Base-by-base conservation (phyloP, 2,888 invertebrate species). In the Dastarcus helophoroides region DNA sequence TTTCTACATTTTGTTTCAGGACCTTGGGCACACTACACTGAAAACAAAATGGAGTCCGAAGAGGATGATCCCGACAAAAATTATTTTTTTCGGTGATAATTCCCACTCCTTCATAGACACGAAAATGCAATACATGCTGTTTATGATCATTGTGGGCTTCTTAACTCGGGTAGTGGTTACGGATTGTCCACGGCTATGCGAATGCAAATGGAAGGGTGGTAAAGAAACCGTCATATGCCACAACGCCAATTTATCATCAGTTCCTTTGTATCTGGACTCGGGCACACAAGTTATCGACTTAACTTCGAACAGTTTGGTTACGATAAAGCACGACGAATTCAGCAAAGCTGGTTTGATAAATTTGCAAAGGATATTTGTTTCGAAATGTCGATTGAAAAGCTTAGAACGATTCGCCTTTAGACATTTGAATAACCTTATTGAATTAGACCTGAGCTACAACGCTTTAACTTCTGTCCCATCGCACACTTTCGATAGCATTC, bases 131-230 rank as follows among this genome's bases (percentile, higher is more conserved):
- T 14, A 27, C 10, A n/a, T n/a, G 25, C 21, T 12, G 13, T 26
- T 26, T 9, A 21, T 11, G 28, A 6, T 31, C 14, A 13, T 33
- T 5, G 11, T 33, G 36, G 48, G 51, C 38, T 52, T 50, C 39
- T 52, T 50, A 42, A 66, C 67, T 48, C 62, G 66, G 51, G 51
- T 54, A 42, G 42, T 56, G 14, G 50, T 63, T 42, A 72, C 74
- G 51, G 77, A 76, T 48, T 82, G 82, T 56, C 81, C 81, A 30
- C 69, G 70, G 39, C 68, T 76, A 47, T 88, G 86, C 64, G 82
- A 84, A 62, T 86, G 86, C 69, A 84, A 84, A 63, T 88, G 86
- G 86, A 81, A 81, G 59, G 78, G 77, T 54, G 85, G 85, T 49
- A 86, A 86, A 61, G 84, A 85, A 63, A 79, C 83, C 28, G 85